Base-by-base conservation (phyloP, 2,888 invertebrate species). In the Sinodicranocentrus sp. region DNA sequence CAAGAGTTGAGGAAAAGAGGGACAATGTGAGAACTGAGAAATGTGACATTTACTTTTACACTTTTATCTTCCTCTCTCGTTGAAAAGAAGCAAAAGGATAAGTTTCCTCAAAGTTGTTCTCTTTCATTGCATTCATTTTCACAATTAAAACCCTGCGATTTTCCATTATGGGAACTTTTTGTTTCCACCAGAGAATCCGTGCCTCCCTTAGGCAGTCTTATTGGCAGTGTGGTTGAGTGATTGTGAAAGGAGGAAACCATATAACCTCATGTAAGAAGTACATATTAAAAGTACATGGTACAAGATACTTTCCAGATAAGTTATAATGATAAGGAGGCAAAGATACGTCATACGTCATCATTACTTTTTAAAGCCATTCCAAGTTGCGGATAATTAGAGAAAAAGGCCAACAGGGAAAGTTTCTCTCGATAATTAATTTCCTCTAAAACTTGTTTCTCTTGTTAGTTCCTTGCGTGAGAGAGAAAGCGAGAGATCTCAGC, bases 401-500 rank as follows among this genome's bases (percentile, higher is more conserved):
- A 61, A 61, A 61, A 26, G 43, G 61, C 73, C 28, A 44, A 61
- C 23, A 61, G 73, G 73, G 48, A 71, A 73, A 73, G 61, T 61
- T 73, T 23, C 73, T 73, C 33, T 61, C 57, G 61, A 73, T 73
- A 73, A 73, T 73, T 73, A 73, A 73, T 73, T 73, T 43, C 43
- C 61, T 73, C 17, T 10, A 73, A 73, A 73, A 61, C 54, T 48
- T 54, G 23, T 26, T 26, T 15, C 19, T 39, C 28, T 57, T 57
- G 57, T 57, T 57, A 57, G 57, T 25, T 57, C 10, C 10, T 25
- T 25, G 57, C 1, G 57, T n/a, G n/a, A 39, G 39, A 5, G 39
- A 39, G 39, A 5, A 13, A 39, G 39, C 13, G 39, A 13, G 5
- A 39, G 39, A 8, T 54, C 23, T 54, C 19, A 21, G 54, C 19